These are phyloP conservation scores for Bombus impatiens DNA, from an alignment of 1,140 invertebrate species.

Conservation along the genomic window DNA sequence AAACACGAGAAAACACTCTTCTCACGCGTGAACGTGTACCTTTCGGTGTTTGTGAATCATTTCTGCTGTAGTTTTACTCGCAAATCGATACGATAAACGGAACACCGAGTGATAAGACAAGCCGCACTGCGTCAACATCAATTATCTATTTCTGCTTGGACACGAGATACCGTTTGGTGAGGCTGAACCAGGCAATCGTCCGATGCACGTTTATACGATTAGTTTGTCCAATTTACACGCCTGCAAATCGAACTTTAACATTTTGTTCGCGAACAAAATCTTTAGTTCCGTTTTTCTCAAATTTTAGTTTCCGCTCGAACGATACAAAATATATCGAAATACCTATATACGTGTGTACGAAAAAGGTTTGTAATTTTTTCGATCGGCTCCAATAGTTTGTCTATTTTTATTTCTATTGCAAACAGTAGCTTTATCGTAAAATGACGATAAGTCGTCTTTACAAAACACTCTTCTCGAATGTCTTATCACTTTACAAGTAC, in stretches of 20 bases:
- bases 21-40: no score
- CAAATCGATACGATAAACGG: constrained; percentile 34
- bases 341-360: not conserved
- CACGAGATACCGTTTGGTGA: constrained; percentile 8
- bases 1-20: not conserved
- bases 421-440: no score
- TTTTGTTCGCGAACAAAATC: not conserved
- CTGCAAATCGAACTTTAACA: not conserved
- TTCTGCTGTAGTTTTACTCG: not conserved
- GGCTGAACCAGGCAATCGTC: not conserved
- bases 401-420: no score
- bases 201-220: not conserved
- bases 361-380: no score
- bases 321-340: not conserved
- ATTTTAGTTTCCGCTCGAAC: no score
- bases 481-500: no score
- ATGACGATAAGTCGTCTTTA: no score
- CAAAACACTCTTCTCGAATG: no score
- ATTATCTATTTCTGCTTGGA: constrained; percentile 32
- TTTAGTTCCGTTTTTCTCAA: no score
- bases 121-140: constrained; percentile 38
- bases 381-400: fast-evolving
- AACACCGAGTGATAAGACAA: constrained; percentile 38
- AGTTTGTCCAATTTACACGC: not conserved
- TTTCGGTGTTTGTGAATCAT: not conserved